Percentiles rank a stretch among this genome's conserved stretches.
phyloP scores from a whole-genome alignment of 2,888 invertebrate genomes.

The Liodrosophila aerea region DNA sequence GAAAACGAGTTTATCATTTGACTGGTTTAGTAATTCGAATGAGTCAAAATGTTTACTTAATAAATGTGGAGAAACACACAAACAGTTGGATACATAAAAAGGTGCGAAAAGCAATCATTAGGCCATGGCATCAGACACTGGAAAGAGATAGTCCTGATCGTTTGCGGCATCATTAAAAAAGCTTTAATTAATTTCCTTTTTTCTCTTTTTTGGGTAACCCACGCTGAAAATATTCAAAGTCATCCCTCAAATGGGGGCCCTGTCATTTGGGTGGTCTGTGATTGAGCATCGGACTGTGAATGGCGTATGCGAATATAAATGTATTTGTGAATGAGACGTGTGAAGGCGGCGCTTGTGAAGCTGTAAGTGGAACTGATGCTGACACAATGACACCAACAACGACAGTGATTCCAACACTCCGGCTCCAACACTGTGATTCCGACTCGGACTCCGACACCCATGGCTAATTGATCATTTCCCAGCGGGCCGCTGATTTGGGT shows the following conservation, averaged over 20 bases:
- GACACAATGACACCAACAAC: constrained; percentile 5
- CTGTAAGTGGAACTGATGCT: constrained; percentile 52
- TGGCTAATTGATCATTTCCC: constrained; percentile 76
- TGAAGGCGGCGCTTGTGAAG: constrained; percentile 73
- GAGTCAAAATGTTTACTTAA: constrained; percentile 74
- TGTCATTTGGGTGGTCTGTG: constrained; percentile 63
- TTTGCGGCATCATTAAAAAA: constrained; percentile 73
- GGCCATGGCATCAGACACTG: constrained; percentile 32
- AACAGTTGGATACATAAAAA: constrained; percentile 36
- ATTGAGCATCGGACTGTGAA: constrained; percentile 19
- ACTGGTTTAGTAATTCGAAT: constrained; percentile 40
- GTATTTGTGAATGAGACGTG: constrained; percentile 25
- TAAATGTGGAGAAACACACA: constrained; percentile 37
- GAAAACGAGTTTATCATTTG: constrained; percentile 2
- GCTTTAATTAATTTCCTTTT: constrained; percentile 66
- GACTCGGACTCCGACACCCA: constrained; percentile 53
- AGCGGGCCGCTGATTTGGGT: constrained; percentile 74
- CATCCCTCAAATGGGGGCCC: constrained; percentile 61
- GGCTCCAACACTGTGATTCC: constrained; percentile 19
- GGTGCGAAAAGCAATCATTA: constrained; percentile 78
- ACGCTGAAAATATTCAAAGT: constrained; percentile 43
- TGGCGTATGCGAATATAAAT: constrained; percentile 16
- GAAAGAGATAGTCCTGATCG: constrained; percentile 8
- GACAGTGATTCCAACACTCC: constrained; percentile 44
- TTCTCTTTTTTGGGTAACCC: constrained; percentile 37